Evolutionary conservation across 2,797 vertebrate species (phyloP).

Genomic region (Catostomus latipinnis): DNA sequence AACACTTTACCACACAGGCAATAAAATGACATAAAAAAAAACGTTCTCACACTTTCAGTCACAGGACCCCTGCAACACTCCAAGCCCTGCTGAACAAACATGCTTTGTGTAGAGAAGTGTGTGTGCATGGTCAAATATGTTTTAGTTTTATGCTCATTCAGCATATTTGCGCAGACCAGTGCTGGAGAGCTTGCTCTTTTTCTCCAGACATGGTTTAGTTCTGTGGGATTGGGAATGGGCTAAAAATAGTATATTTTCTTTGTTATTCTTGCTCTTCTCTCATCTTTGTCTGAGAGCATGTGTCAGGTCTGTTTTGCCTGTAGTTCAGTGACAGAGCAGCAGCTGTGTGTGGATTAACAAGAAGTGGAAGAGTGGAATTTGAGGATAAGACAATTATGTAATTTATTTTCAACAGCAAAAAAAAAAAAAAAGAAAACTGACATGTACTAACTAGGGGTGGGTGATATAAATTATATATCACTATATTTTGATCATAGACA

Average conservation of each 20-base stretch:
- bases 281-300: not conserved
- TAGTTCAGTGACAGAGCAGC: constrained; percentile 14
- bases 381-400: not conserved
- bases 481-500: too few species aligned
- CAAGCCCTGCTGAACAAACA: constrained; percentile 25
- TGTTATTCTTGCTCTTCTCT: constrained; percentile 6
- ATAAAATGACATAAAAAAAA: constrained; percentile 37
- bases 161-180: constrained; percentile 23
- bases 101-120: constrained; percentile 4
- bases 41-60: constrained; percentile 9
- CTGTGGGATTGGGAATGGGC: constrained; percentile 40
- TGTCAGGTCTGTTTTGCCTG: constrained; percentile 7
- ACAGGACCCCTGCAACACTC: constrained; percentile 1
- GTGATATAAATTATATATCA: not conserved
- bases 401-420: constrained; percentile 6
- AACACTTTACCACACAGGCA: constrained; percentile 28
- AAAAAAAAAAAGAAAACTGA: not conserved
- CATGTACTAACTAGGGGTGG: not conserved
- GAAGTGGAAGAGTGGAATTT: constrained; percentile 19
- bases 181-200: constrained; percentile 22
- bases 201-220: constrained; percentile 41
- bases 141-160: constrained; percentile 35
- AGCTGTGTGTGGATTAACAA: constrained; percentile 44
- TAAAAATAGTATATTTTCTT: constrained; percentile 51
- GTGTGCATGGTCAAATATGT: constrained; percentile 36